Evolutionary conservation across 2,797 vertebrate genomes (phyloP), one percentile per base, ranked within the genome.

Genomic region (Acropternis orthonyx): DNA sequence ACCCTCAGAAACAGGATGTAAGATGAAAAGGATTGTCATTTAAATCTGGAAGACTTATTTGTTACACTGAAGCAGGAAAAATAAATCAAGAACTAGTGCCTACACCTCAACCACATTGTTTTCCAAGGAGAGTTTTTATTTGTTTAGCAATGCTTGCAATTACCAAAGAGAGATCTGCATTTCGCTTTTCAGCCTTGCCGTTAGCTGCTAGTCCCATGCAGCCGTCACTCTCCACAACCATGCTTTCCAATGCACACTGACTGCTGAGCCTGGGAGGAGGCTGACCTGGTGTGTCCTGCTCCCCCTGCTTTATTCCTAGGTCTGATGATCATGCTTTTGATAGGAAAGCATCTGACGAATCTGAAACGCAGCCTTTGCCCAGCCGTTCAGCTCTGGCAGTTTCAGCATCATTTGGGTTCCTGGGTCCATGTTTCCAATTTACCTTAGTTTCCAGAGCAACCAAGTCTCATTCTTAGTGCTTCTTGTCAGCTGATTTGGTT

Each of bases 361-460:
- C 68, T 80, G 34, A 85, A 43, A 28, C n/a, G 19, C 52, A 95
- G 58, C 37, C 34, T 78, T 92, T 67, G 55, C 27, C 67, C 32
- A 52, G 37, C 26, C 44, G 6, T 85, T 88, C 15, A 5, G 59
- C 39, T 75, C 83, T 48, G 51, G 43, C 46, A 20, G 30, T 59
- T 68, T 71, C 54, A 66, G 34, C n/a, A 81, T 55, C 74, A 55
- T 65, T 89, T 83, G 34, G n/a, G 23, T 54, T 85, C 46, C 28
- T 34, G 41, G 10, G 27, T 68, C 54, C 14, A 2, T 67, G 32
- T 69, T 91, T 83, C 56, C 20, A 86, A 49, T 67, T 81, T 48
- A 69, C 63, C 59, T 78, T 54, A 14, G 73, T 85, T 93, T 92
- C 85, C 72, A 89, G 79, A 92, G 87, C 69, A 95, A 93, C 74